phyloP scores from a whole-genome alignment of 2,888 invertebrate species.

The Drosophila rellima region DNA sequence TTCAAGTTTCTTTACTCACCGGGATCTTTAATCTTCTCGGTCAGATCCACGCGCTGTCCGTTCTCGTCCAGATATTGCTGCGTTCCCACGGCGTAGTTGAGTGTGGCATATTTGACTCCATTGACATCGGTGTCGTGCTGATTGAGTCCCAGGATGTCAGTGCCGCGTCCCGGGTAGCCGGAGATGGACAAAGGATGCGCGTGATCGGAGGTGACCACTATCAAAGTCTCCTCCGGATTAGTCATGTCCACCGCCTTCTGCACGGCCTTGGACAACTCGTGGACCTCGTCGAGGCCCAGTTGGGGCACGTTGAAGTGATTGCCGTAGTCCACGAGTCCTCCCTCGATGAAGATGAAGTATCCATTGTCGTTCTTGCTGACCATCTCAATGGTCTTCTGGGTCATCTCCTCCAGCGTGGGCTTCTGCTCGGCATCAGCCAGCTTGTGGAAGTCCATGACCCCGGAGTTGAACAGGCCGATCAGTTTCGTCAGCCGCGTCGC shows the following conservation, averaged over 20 bases:
- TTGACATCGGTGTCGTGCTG: slow-evolving; percentile 87
- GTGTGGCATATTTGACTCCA: slow-evolving; percentile 88
- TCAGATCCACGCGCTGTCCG: slow-evolving; percentile 66
- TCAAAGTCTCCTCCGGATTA: slow-evolving; percentile 89
- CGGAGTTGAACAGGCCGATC: slow-evolving; percentile 87
- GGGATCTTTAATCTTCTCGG: slow-evolving; percentile 45
- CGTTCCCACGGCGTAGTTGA: slow-evolving; percentile 91
- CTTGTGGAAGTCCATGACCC: slow-evolving; percentile 88
- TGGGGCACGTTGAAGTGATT: slow-evolving; percentile 89
- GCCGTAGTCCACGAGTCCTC: slow-evolving; percentile 86
- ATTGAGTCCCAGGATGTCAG: slow-evolving; percentile 86
- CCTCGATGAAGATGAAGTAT: slow-evolving; percentile 91
- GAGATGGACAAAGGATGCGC: slow-evolving; percentile 91
- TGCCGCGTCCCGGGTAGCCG: slow-evolving; percentile 88
- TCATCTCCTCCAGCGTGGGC: slow-evolving; percentile 90
- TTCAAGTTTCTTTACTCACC: slow-evolving; percentile 29
- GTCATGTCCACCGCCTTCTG: slow-evolving; percentile 88
- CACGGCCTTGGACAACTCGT: slow-evolving; percentile 91
- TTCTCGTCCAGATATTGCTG: slow-evolving; percentile 70
- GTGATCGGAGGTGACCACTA: slow-evolving; percentile 93
- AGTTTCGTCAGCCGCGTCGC: slow-evolving; percentile 86
- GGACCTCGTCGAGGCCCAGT: slow-evolving; percentile 91
- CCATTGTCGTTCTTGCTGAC: slow-evolving; percentile 87
- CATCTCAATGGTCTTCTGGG: slow-evolving; percentile 88
- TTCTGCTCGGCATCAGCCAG: slow-evolving; percentile 84